Evolutionary conservation across 2,888 invertebrate genomes (phyloP), one percentile per base, ranked within the genome.

Genomic region (Mythimna vitellina): DNA sequence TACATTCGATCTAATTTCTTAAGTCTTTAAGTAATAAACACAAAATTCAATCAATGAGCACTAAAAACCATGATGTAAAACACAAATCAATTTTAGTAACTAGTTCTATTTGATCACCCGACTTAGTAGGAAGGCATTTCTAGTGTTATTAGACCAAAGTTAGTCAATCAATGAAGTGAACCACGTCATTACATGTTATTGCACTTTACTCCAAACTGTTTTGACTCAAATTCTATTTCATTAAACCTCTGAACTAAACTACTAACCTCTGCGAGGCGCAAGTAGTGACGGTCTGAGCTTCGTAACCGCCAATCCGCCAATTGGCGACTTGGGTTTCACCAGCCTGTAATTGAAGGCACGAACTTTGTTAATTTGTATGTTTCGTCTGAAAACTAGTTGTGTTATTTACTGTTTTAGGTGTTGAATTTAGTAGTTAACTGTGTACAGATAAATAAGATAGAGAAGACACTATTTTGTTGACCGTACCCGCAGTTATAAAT

Each of bases 341-440:
- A 69, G 65, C 22, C 46, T 56, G 73, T 83, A 81, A 76, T 71
- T 82, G 67, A 80, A 80, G 54, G 68, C 69, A 58, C 46, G 12
- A 80, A 80, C 66, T 82, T 80, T 74, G 80, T 79, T 70, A 65
- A 82, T 82, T 70, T 82, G 61, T 72, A 54, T 78, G 73, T 77
- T 77, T 65, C 63, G 65, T 65, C 56, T 17, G 49, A 22, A 32
- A 82, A 70, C 56, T 73, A 53, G 58, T 65, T 72, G 46, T 67
- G 65, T n/a, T 71, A 62, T 68, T 63, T 62, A 64, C 60, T 66
- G 56, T 60, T 76, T 75, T 66, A 53, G 46, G 42, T 72, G 49
- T 62, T 57, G 17, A 70, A 17, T 58, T 63, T n/a, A 17, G 38
- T 25, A n/a, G 8, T 22, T 58, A 63, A 5, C 9, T 38, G 46